Percentiles rank a stretch among this genome's conserved stretches.
Conservation (phyloP, 2,113 vertebrate species). For the Emydocephalus ijimae region DNA sequence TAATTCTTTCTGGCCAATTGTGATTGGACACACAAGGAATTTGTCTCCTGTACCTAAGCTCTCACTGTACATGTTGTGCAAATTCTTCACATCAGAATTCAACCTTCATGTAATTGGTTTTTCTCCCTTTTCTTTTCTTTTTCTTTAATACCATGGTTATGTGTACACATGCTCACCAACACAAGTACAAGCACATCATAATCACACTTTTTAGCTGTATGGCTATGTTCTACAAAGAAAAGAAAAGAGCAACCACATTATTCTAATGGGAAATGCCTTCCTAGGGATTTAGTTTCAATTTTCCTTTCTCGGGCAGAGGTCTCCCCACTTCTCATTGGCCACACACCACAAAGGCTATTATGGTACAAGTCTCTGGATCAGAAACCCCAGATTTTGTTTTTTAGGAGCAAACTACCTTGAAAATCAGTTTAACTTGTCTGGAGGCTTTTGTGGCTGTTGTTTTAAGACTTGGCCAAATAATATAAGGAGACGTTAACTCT, state of each 20-base stretch:
- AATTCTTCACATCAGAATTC: not conserved
- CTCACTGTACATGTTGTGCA: too few relatives aligned
- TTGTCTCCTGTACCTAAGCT: too few relatives aligned
- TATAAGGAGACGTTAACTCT: not conserved
- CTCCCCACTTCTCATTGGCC: not conserved
- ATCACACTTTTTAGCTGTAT: not conserved
- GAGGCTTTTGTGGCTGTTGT: not conserved
- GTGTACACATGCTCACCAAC: not conserved
- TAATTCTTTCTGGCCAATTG: too few relatives aligned
- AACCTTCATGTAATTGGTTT: not conserved
- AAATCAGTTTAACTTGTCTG: not conserved
- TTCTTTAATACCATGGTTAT: not conserved
- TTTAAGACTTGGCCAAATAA: not conserved
- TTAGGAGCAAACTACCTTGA: not conserved
- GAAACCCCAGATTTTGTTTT: not conserved
- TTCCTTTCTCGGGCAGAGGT: not conserved
- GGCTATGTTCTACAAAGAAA: not conserved
- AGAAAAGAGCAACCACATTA: not conserved
- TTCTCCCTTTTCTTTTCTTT: not conserved
- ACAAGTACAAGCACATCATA: not conserved
- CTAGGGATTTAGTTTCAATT: not conserved
- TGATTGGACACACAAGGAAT: too few relatives aligned
- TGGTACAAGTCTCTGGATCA: not conserved
- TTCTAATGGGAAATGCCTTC: not conserved
- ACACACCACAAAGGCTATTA: not conserved